Conservation (phyloP, 2,113 vertebrate species). For the Myrmophylax atrothorax region DNA sequence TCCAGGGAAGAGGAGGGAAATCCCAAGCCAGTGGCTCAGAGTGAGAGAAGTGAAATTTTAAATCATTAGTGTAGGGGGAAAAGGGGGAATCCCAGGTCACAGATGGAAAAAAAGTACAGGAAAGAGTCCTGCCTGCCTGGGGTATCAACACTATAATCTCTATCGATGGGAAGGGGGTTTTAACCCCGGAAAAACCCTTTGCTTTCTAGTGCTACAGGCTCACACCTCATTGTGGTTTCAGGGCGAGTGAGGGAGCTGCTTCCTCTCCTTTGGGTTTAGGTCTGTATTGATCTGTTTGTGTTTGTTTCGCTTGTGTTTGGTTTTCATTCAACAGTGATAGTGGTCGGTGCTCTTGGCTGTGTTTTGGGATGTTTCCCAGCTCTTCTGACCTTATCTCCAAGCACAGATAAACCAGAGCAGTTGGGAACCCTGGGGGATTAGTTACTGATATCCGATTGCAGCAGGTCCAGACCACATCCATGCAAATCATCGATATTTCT, state of each 20-base stretch:
- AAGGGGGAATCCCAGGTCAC: neutral
- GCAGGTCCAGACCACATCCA: neutral
- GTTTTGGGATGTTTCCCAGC: conserved; percentile 6
- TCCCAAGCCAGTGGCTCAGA: neutral
- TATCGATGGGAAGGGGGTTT: neutral
- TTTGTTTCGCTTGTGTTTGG: neutral
- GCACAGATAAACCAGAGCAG: neutral
- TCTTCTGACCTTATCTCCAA: conserved; percentile 9
- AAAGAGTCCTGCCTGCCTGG: neutral
- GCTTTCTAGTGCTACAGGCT: conserved; percentile 28
- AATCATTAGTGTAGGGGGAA: neutral
- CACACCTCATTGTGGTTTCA: neutral
- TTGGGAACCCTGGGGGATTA: neutral
- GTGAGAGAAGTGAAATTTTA: neutral
- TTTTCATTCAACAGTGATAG: neutral
- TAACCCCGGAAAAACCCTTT: conserved; percentile 8
- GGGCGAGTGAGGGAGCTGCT: neutral
- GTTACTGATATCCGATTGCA: neutral
- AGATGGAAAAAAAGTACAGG: neutral
- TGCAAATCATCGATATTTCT: neutral
- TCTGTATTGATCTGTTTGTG: conserved; percentile 39
- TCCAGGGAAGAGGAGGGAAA: neutral
- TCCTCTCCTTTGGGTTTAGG: neutral
- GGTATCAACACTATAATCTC: neutral
- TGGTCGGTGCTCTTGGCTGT: neutral